Evolutionary conservation across 2,888 invertebrate species (phyloP).

Genomic region (Julus scandinavius): DNA sequence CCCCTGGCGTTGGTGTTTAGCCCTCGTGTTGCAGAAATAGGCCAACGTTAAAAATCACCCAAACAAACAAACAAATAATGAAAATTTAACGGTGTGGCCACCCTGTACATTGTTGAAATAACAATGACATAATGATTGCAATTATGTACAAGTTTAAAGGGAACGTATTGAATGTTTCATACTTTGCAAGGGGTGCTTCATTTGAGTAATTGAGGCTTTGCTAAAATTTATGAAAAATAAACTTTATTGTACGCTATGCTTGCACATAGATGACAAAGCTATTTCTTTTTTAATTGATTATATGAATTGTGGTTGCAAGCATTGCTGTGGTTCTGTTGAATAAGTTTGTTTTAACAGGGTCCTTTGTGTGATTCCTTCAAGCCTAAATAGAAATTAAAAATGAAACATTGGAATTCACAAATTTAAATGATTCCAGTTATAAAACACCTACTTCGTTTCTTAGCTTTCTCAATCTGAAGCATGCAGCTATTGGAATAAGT

Average conservation of each 20-base stretch:
- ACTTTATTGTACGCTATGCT: background rate
- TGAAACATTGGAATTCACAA: background rate
- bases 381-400: background rate
- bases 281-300: background rate
- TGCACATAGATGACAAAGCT: background rate
- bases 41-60: too few species aligned
- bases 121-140: too few species aligned
- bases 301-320: background rate
- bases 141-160: too few species aligned
- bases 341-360: background rate
- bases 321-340: background rate
- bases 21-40: too few species aligned
- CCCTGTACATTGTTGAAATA: too few species aligned
- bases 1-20: too few species aligned
- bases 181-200: too few species aligned
- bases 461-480: background rate
- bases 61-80: too few species aligned
- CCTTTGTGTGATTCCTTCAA: background rate
- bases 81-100: too few species aligned
- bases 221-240: background rate
- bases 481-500: background rate
- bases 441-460: background rate
- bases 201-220: too few species aligned
- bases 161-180: too few species aligned
- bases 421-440: background rate